Percentiles rank a stretch among this genome's conserved stretches.
phyloP scores from a whole-genome alignment of 1,140 invertebrate species.

The Lordiphosa mommai region DNA sequence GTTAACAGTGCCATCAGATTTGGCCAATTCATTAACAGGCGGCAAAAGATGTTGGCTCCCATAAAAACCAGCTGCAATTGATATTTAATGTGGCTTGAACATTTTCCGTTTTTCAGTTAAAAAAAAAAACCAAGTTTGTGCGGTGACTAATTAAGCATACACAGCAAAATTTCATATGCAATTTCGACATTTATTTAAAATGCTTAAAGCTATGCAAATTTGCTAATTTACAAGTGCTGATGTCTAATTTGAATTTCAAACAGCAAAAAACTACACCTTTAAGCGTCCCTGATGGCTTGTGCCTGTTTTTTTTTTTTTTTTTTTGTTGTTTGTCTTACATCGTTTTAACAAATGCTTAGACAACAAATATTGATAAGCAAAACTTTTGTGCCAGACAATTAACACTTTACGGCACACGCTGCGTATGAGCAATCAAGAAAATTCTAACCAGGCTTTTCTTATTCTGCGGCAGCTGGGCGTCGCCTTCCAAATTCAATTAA shows the following conservation, averaged over 20 bases:
- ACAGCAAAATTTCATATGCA: constrained; percentile 37
- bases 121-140: constrained; percentile 2
- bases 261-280: constrained; percentile 26
- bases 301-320: too few relatives aligned
- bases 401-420: constrained; percentile 63
- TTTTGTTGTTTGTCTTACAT: neutral
- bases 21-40: constrained; percentile 31
- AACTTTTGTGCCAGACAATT: constrained; percentile 60
- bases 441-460: neutral
- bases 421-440: constrained; percentile 57
- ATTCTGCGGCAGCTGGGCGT: constrained; percentile 30
- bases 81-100: constrained; percentile 1
- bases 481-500: constrained; percentile 64
- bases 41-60: constrained; percentile 3
- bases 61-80: constrained; percentile 8
- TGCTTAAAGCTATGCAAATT: constrained; percentile 71
- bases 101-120: constrained; percentile 1
- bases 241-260: constrained; percentile 77
- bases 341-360: constrained; percentile 24
- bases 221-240: constrained; percentile 71
- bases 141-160: constrained; percentile 65
- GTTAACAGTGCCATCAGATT: constrained; percentile 28
- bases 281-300: too few relatives aligned
- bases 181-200: constrained; percentile 54
- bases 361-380: constrained; percentile 55